Conservation (phyloP, 2,113 vertebrate species). For the Chlorodrepanis virens region DNA sequence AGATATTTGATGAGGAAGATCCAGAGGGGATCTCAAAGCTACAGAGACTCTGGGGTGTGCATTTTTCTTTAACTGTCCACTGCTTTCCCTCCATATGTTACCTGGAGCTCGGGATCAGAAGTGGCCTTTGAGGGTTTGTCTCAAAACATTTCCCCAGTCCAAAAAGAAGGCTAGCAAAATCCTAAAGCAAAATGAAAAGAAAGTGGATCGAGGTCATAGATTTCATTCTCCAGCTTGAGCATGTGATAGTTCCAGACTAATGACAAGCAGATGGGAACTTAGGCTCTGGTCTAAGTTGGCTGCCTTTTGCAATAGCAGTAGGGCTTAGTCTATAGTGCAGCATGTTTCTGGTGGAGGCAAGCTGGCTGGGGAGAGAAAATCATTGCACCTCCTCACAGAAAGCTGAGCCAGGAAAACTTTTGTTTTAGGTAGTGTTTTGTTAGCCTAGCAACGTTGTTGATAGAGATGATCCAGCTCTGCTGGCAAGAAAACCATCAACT, state of each 20-base stretch:
- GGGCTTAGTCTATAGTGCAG: not conserved
- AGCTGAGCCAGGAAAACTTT: conserved; percentile 8
- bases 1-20: not conserved
- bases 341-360: conserved; percentile 1
- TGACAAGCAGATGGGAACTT: conserved; percentile 38
- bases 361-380: not conserved
- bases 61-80: not conserved
- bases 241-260: not conserved
- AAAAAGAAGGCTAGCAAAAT: not conserved
- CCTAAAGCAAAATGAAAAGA: not conserved
- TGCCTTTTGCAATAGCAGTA: not conserved
- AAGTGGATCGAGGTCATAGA: conserved; percentile 6
- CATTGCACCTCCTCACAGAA: not conserved
- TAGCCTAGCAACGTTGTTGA: not conserved
- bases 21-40: not conserved
- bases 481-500: not conserved
- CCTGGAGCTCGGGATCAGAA: not conserved
- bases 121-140: not conserved
- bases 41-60: not conserved
- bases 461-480: not conserved
- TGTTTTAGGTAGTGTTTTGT: conserved; percentile 24
- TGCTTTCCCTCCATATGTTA: not conserved
- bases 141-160: not conserved
- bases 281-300: conserved; percentile 9
- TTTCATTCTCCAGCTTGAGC: not conserved